Conservation (phyloP, 2,113 vertebrate genomes). For the Polyodon spathula region DNA sequence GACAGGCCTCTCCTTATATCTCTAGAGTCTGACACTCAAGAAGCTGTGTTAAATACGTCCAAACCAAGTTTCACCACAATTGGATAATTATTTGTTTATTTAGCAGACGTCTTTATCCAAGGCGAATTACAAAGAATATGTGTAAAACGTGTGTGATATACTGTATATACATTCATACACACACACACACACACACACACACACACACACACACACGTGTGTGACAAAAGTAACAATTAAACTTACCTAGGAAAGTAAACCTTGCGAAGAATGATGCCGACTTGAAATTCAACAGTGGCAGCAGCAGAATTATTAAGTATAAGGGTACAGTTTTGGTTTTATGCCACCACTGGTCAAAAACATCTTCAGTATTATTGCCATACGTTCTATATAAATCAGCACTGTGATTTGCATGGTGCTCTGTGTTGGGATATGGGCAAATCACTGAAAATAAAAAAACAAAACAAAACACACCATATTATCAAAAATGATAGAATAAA, state of each 20-base stretch:
- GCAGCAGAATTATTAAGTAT: constrained; percentile 73
- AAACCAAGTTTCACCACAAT: no score
- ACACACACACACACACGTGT: neutral
- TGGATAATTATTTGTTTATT: no score
- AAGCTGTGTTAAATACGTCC: no score
- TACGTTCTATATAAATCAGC: neutral
- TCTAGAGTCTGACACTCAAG: no score
- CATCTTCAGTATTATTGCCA: constrained; percentile 35
- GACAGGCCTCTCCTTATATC: no score
- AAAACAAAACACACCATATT: neutral
- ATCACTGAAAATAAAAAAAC: constrained; percentile 61
- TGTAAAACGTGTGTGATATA: no score
- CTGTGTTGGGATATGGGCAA: constrained; percentile 59
- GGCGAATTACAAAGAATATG: no score
- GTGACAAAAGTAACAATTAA: neutral
- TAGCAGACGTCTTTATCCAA: no score
- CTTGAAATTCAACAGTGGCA: constrained; percentile 85
- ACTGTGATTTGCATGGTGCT: constrained; percentile 28
- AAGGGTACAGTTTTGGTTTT: constrained; percentile 84
- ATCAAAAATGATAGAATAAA: neutral
- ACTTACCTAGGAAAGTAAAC: constrained; percentile 86
- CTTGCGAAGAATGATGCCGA: constrained; percentile 95
- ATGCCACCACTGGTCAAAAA: constrained; percentile 76
- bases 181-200: neutral
- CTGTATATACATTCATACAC: neutral